phyloP scores from a whole-genome alignment of 2,113 vertebrate genomes.

The Canis aureus region DNA sequence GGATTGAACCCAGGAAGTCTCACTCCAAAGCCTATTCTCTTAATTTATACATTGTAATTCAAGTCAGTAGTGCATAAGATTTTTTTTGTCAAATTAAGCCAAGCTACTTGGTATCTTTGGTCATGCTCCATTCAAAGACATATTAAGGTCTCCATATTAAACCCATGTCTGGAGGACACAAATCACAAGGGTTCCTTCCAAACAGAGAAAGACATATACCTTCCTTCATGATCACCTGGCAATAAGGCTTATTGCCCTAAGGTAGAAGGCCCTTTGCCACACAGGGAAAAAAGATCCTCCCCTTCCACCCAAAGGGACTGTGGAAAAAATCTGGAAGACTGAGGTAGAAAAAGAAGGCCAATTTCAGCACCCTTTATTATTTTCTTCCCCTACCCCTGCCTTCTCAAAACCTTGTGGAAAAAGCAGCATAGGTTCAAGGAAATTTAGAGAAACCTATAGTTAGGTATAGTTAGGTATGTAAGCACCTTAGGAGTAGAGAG shows the following conservation, averaged over 20 bases:
- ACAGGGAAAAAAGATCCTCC: neutral
- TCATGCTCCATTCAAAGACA: conserved; percentile 2
- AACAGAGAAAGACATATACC: neutral
- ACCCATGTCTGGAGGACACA: neutral
- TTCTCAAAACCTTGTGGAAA: neutral
- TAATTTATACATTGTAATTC: neutral
- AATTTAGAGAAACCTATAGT: neutral
- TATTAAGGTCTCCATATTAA: neutral
- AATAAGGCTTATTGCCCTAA: neutral
- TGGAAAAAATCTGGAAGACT: neutral
- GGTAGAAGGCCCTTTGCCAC: neutral
- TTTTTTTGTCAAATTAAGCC: neutral
- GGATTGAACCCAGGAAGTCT: neutral
- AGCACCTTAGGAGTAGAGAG: neutral
- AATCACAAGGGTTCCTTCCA: neutral
- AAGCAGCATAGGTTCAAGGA: neutral
- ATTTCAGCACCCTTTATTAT: neutral
- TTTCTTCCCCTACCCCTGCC: neutral
- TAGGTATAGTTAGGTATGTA: neutral
- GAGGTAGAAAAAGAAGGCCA: neutral
- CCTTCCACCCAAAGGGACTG: neutral
- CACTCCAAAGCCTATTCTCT: neutral
- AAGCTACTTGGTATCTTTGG: neutral
- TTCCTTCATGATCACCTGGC: neutral
- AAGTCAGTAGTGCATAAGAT: neutral